phyloP scores from a whole-genome alignment of 2,888 invertebrate species.

The Volucella zonaria region DNA sequence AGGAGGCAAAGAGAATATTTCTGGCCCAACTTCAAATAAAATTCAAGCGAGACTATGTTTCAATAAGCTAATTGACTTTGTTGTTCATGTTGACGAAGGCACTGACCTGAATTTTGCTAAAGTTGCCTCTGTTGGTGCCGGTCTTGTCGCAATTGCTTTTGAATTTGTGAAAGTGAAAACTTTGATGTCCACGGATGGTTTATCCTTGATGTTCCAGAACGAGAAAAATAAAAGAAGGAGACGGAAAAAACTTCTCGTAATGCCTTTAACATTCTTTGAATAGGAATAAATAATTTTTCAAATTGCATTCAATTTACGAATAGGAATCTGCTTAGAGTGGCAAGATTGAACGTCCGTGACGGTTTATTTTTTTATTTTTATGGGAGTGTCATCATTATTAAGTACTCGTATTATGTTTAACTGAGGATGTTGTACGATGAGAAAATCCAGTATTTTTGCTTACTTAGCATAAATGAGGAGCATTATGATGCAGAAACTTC shows the following conservation, averaged over 20 bases:
- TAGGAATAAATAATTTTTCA: no score
- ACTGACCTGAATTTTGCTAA: constrained; percentile 32
- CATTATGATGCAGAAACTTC: no score
- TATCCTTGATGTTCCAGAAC: constrained; percentile 5
- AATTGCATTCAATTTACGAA: not conserved
- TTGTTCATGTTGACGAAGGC: constrained; percentile 39
- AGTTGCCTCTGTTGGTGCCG: not conserved
- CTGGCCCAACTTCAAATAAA: constrained; percentile 21
- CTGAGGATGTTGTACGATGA: no score
- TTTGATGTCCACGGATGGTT: constrained; percentile 25
- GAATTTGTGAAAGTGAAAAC: not conserved
- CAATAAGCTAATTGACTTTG: constrained; percentile 50
- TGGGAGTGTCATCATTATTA: no score
- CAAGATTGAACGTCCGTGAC: not conserved
- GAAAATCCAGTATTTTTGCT: no score
- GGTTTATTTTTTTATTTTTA: no score
- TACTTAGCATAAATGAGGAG: no score
- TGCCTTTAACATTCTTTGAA: no score
- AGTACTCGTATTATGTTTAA: no score
- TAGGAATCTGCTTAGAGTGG: not conserved
- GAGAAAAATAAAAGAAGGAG: not conserved
- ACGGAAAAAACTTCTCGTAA: no score
- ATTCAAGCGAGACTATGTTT: constrained; percentile 15
- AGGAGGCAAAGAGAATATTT: not conserved
- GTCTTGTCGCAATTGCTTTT: not conserved